phyloP scores from a whole-genome alignment of 2,797 vertebrate species.

The Microctenopoma lineatum region DNA sequence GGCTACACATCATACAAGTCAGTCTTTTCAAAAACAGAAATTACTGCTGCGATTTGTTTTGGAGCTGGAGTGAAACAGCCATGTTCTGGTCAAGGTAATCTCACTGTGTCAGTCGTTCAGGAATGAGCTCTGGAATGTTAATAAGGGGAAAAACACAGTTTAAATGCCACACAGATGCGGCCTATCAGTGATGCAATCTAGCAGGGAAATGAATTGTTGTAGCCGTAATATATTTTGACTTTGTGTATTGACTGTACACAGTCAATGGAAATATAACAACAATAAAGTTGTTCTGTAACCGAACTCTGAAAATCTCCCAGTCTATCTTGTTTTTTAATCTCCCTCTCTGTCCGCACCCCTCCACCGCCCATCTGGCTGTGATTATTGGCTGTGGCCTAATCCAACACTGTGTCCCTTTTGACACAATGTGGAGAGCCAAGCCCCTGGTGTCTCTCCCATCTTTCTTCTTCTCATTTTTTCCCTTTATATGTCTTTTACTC shows the following conservation, averaged over 20 bases:
- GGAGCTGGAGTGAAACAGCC: slow-evolving; percentile 26
- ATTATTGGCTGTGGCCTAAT: slow-evolving; percentile 81
- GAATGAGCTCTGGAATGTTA: slow-evolving; percentile 73
- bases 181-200: slow-evolving; percentile 59
- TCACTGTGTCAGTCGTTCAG: slow-evolving; percentile 54
- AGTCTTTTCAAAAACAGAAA: slow-evolving; percentile 52
- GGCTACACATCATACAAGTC: slow-evolving; percentile 21
- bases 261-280: slow-evolving; percentile 59
- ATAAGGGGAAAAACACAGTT: slow-evolving; percentile 56
- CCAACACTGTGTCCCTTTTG: slow-evolving; percentile 72
- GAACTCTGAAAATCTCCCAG: slow-evolving; percentile 55
- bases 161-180: slow-evolving; percentile 76
- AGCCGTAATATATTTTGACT: slow-evolving; percentile 14
- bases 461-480: slow-evolving; percentile 28
- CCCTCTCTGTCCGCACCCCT: slow-evolving; percentile 58
- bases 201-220: slow-evolving; percentile 55
- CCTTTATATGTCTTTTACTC: background rate
- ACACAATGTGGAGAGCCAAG: slow-evolving; percentile 73
- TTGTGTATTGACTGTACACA: slow-evolving; percentile 28
- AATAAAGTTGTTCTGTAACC: slow-evolving; percentile 66
- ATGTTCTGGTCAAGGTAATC: slow-evolving; percentile 68
- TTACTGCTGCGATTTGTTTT: slow-evolving; percentile 44
- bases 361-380: slow-evolving; percentile 82
- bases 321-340: slow-evolving; percentile 76
- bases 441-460: slow-evolving; percentile 67